These are phyloP conservation scores for Meteorus cinctellus DNA, from an alignment of 2,888 invertebrate species.

Conservation along the genomic window DNA sequence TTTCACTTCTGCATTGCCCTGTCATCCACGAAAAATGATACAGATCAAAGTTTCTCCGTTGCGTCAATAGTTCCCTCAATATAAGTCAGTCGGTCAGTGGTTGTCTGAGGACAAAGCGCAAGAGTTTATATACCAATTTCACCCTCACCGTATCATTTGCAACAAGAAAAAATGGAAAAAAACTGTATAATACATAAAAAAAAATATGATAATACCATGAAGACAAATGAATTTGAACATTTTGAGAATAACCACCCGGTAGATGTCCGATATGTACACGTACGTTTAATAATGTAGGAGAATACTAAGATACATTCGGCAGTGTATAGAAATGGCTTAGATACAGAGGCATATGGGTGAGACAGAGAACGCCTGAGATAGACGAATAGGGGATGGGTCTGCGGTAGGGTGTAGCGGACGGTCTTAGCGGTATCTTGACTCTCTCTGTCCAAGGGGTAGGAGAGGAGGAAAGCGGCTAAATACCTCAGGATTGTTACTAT, in stretches of 20 bases:
- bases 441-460: constrained; percentile 53
- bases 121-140: background rate
- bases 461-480: constrained; percentile 68
- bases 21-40: background rate
- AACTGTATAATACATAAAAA: too few relatives aligned
- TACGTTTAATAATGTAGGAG: constrained; percentile 52
- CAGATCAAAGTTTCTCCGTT: constrained; percentile 12
- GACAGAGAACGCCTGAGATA: constrained; percentile 39
- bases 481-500: constrained; percentile 74
- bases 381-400: constrained; percentile 55
- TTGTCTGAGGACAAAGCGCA: background rate
- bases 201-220: constrained; percentile 2
- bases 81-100: constrained; percentile 40
- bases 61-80: constrained; percentile 13
- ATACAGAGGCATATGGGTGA: constrained; percentile 44
- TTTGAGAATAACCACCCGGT: constrained; percentile 61
- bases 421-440: constrained; percentile 72
- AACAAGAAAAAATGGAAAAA: too few relatives aligned
- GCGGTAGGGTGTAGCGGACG: constrained; percentile 69
- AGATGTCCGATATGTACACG: constrained; percentile 53
- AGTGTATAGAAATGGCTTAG: constrained; percentile 47
- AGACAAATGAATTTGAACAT: constrained; percentile 23
- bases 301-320: constrained; percentile 58
- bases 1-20: background rate
- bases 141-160: too few relatives aligned